Conservation (phyloP, 1,140 invertebrate genomes). For the Gonatopus flavifemur region DNA sequence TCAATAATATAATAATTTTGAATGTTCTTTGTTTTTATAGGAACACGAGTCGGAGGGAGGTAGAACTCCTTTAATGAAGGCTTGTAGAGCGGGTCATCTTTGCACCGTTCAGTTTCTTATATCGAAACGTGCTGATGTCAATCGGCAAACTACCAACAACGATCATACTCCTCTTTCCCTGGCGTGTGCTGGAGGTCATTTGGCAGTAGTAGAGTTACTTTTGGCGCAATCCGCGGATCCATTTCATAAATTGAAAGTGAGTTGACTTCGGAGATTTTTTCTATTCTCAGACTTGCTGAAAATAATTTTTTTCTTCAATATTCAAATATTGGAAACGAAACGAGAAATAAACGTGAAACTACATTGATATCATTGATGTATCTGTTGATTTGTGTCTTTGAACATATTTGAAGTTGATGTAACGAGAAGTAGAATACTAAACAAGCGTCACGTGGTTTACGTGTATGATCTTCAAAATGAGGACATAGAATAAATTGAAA, state of each 20-base stretch:
- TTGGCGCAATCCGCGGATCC: slow-evolving; percentile 90
- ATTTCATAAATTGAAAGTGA: slow-evolving; percentile 89
- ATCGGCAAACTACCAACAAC: slow-evolving; percentile 94
- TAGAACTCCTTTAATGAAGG: slow-evolving; percentile 96
- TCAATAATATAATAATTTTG: not conserved
- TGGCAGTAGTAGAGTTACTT: slow-evolving; percentile 88
- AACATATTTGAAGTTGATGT: too few species aligned
- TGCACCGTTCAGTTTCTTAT: slow-evolving; percentile 97
- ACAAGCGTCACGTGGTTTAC: too few species aligned
- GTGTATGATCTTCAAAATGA: too few species aligned
- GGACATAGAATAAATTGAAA: too few species aligned
- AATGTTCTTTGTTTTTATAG: slow-evolving; percentile 39
- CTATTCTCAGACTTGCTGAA: too few species aligned
- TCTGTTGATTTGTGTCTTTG: too few species aligned
- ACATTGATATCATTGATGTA: too few species aligned
- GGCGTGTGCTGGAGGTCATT: slow-evolving; percentile 94
- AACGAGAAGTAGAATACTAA: too few species aligned
- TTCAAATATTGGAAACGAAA: too few species aligned
- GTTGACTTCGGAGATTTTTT: too few species aligned
- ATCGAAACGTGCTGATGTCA: slow-evolving; percentile 90
- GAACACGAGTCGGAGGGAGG: slow-evolving; percentile 94
- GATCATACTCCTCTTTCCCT: slow-evolving; percentile 97
- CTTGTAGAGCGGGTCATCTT: slow-evolving; percentile 97
- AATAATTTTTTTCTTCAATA: too few species aligned
- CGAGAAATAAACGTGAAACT: too few species aligned